These are phyloP conservation scores for Sesia bembeciformis DNA, from an alignment of 2,888 invertebrate genomes.

Conservation along the genomic window DNA sequence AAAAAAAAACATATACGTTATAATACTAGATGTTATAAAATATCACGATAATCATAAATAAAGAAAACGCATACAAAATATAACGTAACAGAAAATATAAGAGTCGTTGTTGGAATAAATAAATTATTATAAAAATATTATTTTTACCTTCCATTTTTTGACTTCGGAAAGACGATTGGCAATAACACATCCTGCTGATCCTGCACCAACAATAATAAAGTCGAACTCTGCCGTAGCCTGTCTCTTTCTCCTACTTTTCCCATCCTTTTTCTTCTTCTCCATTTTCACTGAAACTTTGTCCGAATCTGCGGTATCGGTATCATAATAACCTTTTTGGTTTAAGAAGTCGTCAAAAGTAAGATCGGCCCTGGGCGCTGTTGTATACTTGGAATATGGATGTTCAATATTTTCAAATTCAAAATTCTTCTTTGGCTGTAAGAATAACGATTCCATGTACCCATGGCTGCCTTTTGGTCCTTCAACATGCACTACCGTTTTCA, in stretches of 20 bases:
- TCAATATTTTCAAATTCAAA: slow-evolving; percentile 16
- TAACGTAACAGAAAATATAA: too few relatives aligned
- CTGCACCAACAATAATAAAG: slow-evolving; percentile 79
- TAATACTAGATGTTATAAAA: too few relatives aligned
- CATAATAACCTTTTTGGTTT: slow-evolving; percentile 20
- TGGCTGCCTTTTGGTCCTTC: slow-evolving; percentile 26
- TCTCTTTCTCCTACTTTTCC: slow-evolving; percentile 29
- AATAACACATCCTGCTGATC: slow-evolving; percentile 79
- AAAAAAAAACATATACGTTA: too few relatives aligned
- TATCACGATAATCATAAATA: too few relatives aligned
- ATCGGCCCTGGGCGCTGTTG: slow-evolving; percentile 12
- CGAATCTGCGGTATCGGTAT: slow-evolving; percentile 30
- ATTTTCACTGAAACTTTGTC: slow-evolving; percentile 16
- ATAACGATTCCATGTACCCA: slow-evolving; percentile 23
- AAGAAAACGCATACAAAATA: too few relatives aligned
- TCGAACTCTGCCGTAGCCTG: slow-evolving; percentile 59
- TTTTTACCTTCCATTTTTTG: slow-evolving; percentile 73
- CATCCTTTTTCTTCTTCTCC: slow-evolving; percentile 5
- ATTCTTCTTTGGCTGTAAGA: slow-evolving; percentile 22
- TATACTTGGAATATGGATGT: slow-evolving; percentile 14
- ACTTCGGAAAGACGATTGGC: slow-evolving; percentile 78
- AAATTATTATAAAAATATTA: too few relatives aligned
- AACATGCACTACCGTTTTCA: slow-evolving; percentile 21
- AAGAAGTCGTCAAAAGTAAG: slow-evolving; percentile 13
- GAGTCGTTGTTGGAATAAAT: too few relatives aligned